Conservation (phyloP, 2,113 vertebrate species). For the Seriola rivoliana region DNA sequence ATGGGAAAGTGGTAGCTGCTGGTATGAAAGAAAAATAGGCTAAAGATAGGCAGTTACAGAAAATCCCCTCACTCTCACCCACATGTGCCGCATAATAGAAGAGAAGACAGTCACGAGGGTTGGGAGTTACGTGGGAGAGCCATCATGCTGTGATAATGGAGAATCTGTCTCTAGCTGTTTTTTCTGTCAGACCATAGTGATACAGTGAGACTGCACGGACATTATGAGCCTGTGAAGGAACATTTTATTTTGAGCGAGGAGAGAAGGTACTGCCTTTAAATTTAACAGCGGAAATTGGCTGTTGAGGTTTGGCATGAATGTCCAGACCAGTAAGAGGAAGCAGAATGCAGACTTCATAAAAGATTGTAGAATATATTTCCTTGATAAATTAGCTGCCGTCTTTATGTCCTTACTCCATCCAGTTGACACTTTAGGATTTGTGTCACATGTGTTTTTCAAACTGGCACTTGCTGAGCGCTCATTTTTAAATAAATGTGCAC, state of each 20-base stretch:
- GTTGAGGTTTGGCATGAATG: not conserved
- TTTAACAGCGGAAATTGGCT: constrained; percentile 5
- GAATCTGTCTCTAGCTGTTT: constrained; percentile 39
- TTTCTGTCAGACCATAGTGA: constrained; percentile 25
- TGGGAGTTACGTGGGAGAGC: constrained; percentile 60
- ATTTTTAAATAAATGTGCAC: constrained; percentile 37
- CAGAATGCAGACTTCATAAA: not conserved
- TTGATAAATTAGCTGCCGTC: not conserved
- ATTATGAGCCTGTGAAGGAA: constrained; percentile 27
- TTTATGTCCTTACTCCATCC: not conserved
- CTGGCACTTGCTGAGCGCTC: not conserved
- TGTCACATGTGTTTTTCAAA: not conserved
- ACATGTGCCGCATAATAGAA: constrained; percentile 55
- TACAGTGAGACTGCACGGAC: constrained; percentile 5
- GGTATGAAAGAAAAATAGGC: constrained; percentile 26
- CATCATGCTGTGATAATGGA: constrained; percentile 62
- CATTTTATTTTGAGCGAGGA: constrained; percentile 29
- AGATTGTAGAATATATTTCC: not conserved
- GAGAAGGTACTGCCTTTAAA: constrained; percentile 8
- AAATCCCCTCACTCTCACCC: constrained; percentile 59
- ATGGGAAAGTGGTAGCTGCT: constrained; percentile 1
- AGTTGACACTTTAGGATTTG: not conserved
- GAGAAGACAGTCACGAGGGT: constrained; percentile 23
- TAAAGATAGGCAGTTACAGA: constrained; percentile 52
- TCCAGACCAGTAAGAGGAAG: not conserved